Evolutionary conservation across 2,113 vertebrate genomes (phyloP), one percentile per base, ranked within the genome.

Genomic region (Oryzias woworae): DNA sequence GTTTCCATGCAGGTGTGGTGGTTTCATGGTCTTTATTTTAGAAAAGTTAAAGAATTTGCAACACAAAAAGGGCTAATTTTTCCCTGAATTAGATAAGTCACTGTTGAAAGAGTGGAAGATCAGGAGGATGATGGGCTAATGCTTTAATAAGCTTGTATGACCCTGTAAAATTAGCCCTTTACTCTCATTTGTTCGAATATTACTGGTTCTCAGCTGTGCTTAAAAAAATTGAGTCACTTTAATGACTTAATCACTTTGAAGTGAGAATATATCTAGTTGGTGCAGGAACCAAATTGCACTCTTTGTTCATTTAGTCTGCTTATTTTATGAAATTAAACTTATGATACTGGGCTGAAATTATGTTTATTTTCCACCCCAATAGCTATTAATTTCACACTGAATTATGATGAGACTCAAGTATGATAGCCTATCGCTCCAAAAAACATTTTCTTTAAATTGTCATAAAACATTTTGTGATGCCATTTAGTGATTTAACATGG

Each of bases 31-130:
- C 77, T 75, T 49, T 53, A 58, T 75, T 85, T 79, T 78, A 24
- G 71, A 75, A 85, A 84, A 71, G 83, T 88, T 71, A 83, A 83
- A 81, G 77, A 79, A 83, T 87, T 81, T 82, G 65, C 77, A 62
- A 77, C 59, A 68, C 72, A 78, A 54, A 71, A 46, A 72, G 72
- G 63, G 51, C 60, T 26, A 2, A 73, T 84, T 75, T 75, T 73
- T 68, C 66, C 73, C 56, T 14, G 62, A 75, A 66, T 56, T 7
- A 26, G 50, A 71, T 55, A 70, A 73, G 58, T 62, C 66, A 77
- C 72, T 26, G 75, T 62, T 63, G 22, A 59, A 66, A 59, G 56
- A 76, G 60, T 7, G 26, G 78, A 75, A 75, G 74, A 79, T 82
- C 83, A 80, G 66, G 66, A 53, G 8, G 53, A 48, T 6, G 17